Evolutionary conservation across 2,113 vertebrate species (phyloP).

Genomic region (Cygnus buccinator): DNA sequence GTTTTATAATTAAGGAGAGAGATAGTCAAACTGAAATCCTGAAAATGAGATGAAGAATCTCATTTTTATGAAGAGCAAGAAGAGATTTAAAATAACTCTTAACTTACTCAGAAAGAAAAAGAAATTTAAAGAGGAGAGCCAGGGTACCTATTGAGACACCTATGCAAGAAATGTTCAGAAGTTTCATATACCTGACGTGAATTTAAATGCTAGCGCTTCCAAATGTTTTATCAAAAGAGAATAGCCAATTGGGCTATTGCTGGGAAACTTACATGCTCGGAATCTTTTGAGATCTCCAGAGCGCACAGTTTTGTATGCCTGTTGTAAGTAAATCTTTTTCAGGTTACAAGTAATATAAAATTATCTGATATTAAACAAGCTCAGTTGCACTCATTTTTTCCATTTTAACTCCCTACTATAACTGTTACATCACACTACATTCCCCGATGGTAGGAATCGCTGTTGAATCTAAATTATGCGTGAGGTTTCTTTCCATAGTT

Average conservation of each 20-base stretch:
- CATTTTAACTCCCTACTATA: not conserved
- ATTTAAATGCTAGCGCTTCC: not conserved
- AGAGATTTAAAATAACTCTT: not conserved
- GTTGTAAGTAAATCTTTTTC: not conserved
- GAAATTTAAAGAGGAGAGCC: not conserved
- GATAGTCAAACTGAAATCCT: not conserved
- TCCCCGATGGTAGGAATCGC: not conserved
- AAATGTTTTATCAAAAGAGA: not conserved
- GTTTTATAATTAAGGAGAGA: not conserved
- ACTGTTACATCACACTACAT: not conserved
- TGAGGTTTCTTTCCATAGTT: not conserved
- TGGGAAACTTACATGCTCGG: not conserved
- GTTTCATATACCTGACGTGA: not conserved
- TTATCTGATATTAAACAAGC: not conserved
- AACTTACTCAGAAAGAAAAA: not conserved
- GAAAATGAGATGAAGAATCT: not conserved
- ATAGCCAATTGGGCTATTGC: not conserved
- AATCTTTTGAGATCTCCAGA: not conserved
- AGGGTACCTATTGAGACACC: not conserved
- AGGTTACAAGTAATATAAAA: not conserved
- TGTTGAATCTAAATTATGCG: not conserved
- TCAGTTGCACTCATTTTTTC: not conserved
- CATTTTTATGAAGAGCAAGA: not conserved
- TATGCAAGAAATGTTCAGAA: not conserved
- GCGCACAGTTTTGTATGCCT: not conserved